Percentiles rank a stretch among this genome's conserved stretches.
These are phyloP conservation scores for Eretmochelys imbricata DNA, from an alignment of 2,113 vertebrate species.

Conservation along the genomic window DNA sequence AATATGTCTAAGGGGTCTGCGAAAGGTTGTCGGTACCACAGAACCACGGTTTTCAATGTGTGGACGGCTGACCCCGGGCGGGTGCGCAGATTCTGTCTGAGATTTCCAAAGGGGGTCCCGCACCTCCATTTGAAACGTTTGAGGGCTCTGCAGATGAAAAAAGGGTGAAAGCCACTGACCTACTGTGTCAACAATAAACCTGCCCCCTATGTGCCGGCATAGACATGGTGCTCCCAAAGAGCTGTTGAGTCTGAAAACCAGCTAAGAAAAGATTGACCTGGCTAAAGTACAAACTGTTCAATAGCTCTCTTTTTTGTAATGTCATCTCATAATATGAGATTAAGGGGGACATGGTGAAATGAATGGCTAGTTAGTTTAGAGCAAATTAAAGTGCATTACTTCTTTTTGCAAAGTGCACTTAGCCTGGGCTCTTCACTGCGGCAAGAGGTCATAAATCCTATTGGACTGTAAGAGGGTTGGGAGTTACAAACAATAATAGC, in stretches of 20 bases:
- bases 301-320: background rate
- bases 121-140: too few relatives aligned
- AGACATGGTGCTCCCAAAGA: background rate
- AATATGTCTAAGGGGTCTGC: too few relatives aligned
- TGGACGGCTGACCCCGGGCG: too few relatives aligned
- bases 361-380: background rate
- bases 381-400: background rate
- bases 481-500: background rate
- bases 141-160: too few relatives aligned
- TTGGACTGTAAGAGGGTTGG: background rate
- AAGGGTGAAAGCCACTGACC: too few relatives aligned
- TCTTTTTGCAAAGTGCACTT: background rate
- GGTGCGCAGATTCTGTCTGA: too few relatives aligned
- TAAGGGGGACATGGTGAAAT: background rate
- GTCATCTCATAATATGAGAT: background rate
- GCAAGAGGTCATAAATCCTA: rapidly evolving
- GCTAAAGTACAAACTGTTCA: background rate
- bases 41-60: background rate
- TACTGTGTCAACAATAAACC: too few relatives aligned
- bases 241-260: background rate
- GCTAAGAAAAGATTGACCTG: background rate
- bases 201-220: too few relatives aligned
- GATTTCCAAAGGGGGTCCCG: too few relatives aligned
- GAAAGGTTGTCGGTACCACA: background rate
- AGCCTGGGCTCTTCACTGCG: background rate